Conservation (phyloP, 2,888 invertebrate species). For the Furcula furcula region DNA sequence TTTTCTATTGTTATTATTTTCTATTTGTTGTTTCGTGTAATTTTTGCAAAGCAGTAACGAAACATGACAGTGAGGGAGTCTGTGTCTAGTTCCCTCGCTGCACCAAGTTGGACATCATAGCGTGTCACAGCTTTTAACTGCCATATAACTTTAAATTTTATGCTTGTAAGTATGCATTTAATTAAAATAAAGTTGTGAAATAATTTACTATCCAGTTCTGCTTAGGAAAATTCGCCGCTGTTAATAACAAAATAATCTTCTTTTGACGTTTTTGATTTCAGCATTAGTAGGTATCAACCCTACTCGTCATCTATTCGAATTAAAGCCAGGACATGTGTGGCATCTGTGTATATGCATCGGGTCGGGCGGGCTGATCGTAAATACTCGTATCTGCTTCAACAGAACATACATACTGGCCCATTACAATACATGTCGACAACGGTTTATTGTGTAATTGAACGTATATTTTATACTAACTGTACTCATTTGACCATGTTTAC, state of each 20-base stretch:
- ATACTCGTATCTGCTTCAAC: slow-evolving; percentile 72
- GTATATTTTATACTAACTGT: slow-evolving; percentile 31
- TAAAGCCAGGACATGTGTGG: slow-evolving; percentile 78
- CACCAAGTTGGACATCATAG: too few species aligned
- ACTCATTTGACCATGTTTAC: slow-evolving; percentile 15
- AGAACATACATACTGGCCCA: slow-evolving; percentile 50
- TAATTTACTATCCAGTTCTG: too few species aligned
- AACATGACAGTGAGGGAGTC: too few species aligned
- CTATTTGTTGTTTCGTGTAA: too few species aligned
- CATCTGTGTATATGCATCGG: slow-evolving; percentile 72
- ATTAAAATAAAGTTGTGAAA: too few species aligned
- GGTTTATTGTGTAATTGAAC: slow-evolving; percentile 50
- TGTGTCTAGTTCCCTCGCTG: too few species aligned
- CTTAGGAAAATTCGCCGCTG: too few species aligned
- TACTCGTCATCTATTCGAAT: slow-evolving; percentile 74
- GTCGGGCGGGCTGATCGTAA: slow-evolving; percentile 57
- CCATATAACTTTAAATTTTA: neutral
- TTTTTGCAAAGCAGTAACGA: too few species aligned
- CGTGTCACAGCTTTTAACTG: neutral
- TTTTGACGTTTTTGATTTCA: too few species aligned
- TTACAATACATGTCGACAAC: slow-evolving; percentile 51
- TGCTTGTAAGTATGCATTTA: too few species aligned
- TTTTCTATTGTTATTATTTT: too few species aligned
- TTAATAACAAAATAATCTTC: too few species aligned
- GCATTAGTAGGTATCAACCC: slow-evolving; percentile 48